Evolutionary conservation across 2,113 vertebrate species (phyloP).

Genomic region (Nesogale talazaci): DNA sequence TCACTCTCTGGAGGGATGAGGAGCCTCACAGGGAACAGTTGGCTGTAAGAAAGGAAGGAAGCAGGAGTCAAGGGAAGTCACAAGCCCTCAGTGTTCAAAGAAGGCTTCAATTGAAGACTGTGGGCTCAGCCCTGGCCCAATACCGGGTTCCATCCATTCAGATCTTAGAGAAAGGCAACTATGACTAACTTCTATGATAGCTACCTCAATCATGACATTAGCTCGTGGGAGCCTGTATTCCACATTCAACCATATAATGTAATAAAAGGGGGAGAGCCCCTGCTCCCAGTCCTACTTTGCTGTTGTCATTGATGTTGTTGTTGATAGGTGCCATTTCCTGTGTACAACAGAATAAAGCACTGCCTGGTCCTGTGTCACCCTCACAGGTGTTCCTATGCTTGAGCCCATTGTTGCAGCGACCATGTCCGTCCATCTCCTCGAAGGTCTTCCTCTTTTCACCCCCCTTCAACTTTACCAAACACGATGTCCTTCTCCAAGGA

Average conservation of each 20-base stretch:
- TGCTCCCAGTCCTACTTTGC: no score
- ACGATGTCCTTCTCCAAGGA: no score
- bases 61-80: background rate
- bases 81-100: background rate
- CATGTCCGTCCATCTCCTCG: no score
- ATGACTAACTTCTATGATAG: background rate
- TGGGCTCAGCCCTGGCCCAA: accelerated
- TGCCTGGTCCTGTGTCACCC: no score
- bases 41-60: background rate
- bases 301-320: no score
- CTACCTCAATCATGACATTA: background rate
- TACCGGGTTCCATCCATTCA: background rate
- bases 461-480: no score
- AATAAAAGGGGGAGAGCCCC: background rate
- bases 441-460: no score
- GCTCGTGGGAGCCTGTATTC: no score
- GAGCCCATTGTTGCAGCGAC: no score
- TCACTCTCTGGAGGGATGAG: background rate
- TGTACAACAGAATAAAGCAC: no score
- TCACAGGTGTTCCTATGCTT: no score
- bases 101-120: background rate
- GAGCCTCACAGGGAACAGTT: background rate
- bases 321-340: no score
- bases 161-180: background rate
- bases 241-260: background rate